phyloP scores from a whole-genome alignment of 1,140 invertebrate species.

The Pseudomyrmex dendroicus region DNA sequence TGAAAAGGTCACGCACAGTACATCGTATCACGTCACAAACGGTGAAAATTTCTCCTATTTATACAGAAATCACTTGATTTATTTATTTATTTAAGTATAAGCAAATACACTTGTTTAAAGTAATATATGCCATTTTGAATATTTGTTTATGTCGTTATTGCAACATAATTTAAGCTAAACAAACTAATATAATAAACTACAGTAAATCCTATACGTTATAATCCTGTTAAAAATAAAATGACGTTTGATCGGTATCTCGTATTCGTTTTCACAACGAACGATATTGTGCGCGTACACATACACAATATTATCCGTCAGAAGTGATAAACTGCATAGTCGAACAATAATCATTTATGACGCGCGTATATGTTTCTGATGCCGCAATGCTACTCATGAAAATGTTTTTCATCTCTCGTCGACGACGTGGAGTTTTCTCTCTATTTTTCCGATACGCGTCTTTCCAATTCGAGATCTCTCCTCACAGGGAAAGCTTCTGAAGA shows the following conservation, averaged over 20 bases:
- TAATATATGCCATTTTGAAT: background rate
- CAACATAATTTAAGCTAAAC: background rate
- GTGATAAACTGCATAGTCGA: background rate
- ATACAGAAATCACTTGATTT: background rate
- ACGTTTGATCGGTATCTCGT: background rate
- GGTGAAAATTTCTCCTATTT: background rate
- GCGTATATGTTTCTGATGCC: constrained; percentile 1
- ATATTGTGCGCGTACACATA: background rate
- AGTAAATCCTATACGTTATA: background rate
- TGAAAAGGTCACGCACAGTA: background rate
- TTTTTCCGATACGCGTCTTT: background rate
- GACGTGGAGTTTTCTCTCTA: constrained; percentile 13
- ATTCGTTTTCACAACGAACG: background rate
- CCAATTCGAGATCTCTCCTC: constrained; percentile 34
- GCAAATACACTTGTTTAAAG: background rate
- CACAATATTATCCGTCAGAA: background rate
- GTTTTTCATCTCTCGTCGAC: constrained; percentile 7
- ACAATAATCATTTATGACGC: constrained; percentile 13
- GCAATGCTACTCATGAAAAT: constrained; percentile 24
- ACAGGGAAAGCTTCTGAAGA: constrained; percentile 15
- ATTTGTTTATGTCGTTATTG: background rate
- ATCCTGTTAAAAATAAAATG: background rate
- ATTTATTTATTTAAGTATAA: constrained; percentile 2
- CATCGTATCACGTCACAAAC: background rate
- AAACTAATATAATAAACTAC: background rate